phyloP scores from a whole-genome alignment of 2,797 vertebrate genomes.

The Xiphophorus birchmanni region DNA sequence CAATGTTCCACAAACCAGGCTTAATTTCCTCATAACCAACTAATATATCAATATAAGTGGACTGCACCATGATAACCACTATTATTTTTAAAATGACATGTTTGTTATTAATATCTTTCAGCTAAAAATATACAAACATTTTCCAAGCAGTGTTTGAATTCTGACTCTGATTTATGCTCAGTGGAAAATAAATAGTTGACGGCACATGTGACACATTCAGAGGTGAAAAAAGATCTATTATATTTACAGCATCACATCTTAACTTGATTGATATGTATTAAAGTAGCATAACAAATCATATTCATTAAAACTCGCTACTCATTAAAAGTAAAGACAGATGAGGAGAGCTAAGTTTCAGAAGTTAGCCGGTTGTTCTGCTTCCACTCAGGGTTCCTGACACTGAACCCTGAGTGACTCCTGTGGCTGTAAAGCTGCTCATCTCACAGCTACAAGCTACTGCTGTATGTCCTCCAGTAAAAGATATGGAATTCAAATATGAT shows the following conservation, averaged over 20 bases:
- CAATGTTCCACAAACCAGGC: neutral
- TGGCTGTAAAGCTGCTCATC: neutral
- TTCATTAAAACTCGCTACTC: neutral
- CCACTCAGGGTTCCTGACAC: neutral
- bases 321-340: neutral
- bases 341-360: neutral
- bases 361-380: neutral
- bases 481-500: neutral
- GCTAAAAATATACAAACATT: neutral
- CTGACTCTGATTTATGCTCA: neutral
- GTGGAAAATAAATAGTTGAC: neutral
- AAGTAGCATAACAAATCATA: neutral
- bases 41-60: neutral
- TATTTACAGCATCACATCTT: neutral
- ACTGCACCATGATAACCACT: neutral
- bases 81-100: neutral
- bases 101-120: neutral
- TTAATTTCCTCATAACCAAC: neutral
- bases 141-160: neutral
- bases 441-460: neutral
- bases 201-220: neutral
- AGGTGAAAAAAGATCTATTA: neutral
- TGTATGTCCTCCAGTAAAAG: neutral
- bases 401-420: neutral
- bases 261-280: neutral